Evolutionary conservation across 2,888 invertebrate species (phyloP).

Genomic region (Ophion ventricosus): DNA sequence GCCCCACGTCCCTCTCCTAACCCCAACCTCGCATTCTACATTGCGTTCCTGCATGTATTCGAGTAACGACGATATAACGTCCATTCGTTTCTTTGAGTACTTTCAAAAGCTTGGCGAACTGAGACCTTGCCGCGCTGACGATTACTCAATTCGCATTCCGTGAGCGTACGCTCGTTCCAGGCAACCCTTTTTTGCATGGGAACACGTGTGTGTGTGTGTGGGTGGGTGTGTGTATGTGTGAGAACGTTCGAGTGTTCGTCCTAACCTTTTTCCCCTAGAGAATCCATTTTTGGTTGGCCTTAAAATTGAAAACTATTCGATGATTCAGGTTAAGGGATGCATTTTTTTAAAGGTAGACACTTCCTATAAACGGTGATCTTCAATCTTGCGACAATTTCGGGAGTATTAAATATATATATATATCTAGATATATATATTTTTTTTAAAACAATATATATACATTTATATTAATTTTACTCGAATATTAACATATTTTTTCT

Average conservation of each 20-base stretch:
- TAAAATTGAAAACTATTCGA: not conserved
- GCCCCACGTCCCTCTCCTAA: not conserved
- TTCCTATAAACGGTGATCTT: too few species aligned
- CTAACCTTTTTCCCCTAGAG: not conserved
- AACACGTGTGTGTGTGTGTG: not conserved
- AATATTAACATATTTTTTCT: too few species aligned
- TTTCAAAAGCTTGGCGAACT: constrained; percentile 59
- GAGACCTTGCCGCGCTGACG: constrained; percentile 63
- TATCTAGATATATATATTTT: too few species aligned
- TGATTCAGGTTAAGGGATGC: not conserved
- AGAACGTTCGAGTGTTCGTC: not conserved
- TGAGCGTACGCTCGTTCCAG: constrained; percentile 54
- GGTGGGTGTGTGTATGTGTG: not conserved
- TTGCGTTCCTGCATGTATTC: not conserved
- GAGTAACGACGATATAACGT: constrained; percentile 4
- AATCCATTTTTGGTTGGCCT: not conserved
- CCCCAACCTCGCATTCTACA: not conserved
- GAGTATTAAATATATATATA: too few species aligned
- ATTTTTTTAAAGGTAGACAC: not conserved
- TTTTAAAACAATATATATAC: too few species aligned
- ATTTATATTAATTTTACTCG: too few species aligned
- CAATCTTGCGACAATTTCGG: too few species aligned
- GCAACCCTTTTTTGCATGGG: not conserved
- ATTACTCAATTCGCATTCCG: constrained; percentile 66
- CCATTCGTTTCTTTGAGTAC: constrained; percentile 56